Evolutionary conservation across 2,113 vertebrate species (phyloP).

Genomic region (Vanacampus margaritifer): DNA sequence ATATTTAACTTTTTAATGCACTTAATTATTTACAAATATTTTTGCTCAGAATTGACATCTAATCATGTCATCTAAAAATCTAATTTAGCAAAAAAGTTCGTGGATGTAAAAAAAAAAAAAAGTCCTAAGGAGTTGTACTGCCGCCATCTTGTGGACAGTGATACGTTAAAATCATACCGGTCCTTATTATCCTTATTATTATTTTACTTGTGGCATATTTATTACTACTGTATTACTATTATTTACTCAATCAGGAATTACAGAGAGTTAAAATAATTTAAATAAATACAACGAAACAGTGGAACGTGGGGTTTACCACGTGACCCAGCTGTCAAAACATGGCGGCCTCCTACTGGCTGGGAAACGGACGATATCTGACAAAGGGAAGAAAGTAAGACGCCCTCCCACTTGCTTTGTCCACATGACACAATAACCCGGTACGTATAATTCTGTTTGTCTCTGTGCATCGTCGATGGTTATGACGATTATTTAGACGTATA

Average conservation of each 20-base stretch:
- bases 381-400: slow-evolving; percentile 16
- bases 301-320: slow-evolving; percentile 22
- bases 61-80: too few relatives aligned
- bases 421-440: slow-evolving; percentile 36
- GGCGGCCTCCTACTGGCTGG: slow-evolving; percentile 55
- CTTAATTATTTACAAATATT: too few relatives aligned
- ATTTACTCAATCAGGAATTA: neutral
- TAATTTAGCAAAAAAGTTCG: too few relatives aligned
- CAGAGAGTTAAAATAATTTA: neutral
- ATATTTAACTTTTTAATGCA: too few relatives aligned
- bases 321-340: slow-evolving; percentile 69
- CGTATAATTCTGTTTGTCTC: slow-evolving; percentile 18
- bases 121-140: too few relatives aligned
- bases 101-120: too few relatives aligned
- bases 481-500: too few relatives aligned
- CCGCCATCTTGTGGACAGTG: slow-evolving; percentile 16
- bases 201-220: neutral
- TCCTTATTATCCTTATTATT: too few relatives aligned
- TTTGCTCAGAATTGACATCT: too few relatives aligned
- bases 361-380: slow-evolving; percentile 52
- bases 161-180: neutral
- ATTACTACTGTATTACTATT: neutral
- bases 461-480: neutral
- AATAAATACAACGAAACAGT: neutral
- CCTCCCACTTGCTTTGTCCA: neutral